Evolutionary conservation across 2,888 invertebrate species (phyloP).

Genomic region (Melipona bicolor): DNA sequence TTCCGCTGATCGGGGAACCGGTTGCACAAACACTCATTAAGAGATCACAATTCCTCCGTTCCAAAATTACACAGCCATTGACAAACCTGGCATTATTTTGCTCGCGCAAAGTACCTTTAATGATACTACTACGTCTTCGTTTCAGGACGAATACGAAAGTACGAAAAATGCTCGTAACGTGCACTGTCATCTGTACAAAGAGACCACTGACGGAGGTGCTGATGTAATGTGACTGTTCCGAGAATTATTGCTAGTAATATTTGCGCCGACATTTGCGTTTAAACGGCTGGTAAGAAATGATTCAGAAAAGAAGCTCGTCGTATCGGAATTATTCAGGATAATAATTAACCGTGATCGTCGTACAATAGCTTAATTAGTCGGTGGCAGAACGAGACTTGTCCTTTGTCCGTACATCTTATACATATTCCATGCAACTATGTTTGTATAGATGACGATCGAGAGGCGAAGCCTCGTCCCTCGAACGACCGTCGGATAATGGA

Average conservation of each 20-base stretch:
- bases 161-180: slow-evolving; percentile 2
- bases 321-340: not conserved
- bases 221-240: slow-evolving; percentile 31
- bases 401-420: not conserved
- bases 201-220: slow-evolving; percentile 7
- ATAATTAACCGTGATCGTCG: slow-evolving; percentile 8
- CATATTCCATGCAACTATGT: too few species aligned
- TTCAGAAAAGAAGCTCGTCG: not conserved
- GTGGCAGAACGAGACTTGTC: slow-evolving; percentile 23
- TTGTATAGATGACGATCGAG: not conserved
- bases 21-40: slow-evolving; percentile 60
- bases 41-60: slow-evolving; percentile 41
- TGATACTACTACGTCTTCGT: slow-evolving; percentile 42
- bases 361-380: slow-evolving; percentile 33
- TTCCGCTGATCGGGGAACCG: slow-evolving; percentile 46
- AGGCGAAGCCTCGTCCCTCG: slow-evolving; percentile 5
- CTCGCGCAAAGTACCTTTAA: slow-evolving; percentile 42
- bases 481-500: slow-evolving; percentile 48
- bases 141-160: slow-evolving; percentile 26
- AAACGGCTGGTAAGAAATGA: not conserved
- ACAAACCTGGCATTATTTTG: slow-evolving; percentile 60
- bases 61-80: slow-evolving; percentile 59
- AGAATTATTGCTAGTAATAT: slow-evolving; percentile 21
- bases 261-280: not conserved
- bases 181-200: slow-evolving; percentile 16